Conservation (phyloP, 2,113 vertebrate genomes). For the Corythoichthys haematopterus region DNA sequence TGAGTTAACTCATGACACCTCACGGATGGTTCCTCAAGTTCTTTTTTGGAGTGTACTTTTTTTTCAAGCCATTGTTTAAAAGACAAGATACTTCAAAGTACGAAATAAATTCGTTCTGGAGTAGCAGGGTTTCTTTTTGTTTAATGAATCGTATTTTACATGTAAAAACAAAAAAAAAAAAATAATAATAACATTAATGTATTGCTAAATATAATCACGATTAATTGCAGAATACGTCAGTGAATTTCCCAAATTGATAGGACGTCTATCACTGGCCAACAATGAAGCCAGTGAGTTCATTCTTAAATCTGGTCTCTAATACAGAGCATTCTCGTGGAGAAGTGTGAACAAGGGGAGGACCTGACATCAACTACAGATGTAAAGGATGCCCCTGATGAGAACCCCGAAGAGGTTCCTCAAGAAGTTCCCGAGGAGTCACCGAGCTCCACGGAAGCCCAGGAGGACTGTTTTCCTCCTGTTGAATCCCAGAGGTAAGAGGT, state of each 20-base stretch:
- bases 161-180: too few relatives aligned
- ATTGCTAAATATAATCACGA: too few relatives aligned
- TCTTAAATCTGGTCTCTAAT: neutral
- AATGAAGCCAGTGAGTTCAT: too few relatives aligned
- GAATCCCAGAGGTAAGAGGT: constrained; percentile 59
- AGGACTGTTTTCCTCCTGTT: constrained; percentile 28
- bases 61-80: neutral
- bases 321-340: constrained; percentile 37
- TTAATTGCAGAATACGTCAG: too few relatives aligned
- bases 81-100: too few relatives aligned
- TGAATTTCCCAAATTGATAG: too few relatives aligned
- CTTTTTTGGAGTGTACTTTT: neutral
- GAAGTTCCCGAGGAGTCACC: constrained; percentile 25
- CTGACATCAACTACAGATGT: constrained; percentile 13
- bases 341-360: constrained; percentile 17
- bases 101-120: too few relatives aligned
- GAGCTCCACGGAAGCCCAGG: constrained; percentile 30
- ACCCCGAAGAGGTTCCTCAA: neutral
- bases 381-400: neutral
- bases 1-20: constrained; percentile 30
- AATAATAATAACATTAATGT: too few relatives aligned
- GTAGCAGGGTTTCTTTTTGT: too few relatives aligned
- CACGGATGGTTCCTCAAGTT: neutral
- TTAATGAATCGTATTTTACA: too few relatives aligned
- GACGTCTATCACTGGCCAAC: too few relatives aligned